Conservation (phyloP, 2,888 invertebrate species). For the Rhagonycha lutea region DNA sequence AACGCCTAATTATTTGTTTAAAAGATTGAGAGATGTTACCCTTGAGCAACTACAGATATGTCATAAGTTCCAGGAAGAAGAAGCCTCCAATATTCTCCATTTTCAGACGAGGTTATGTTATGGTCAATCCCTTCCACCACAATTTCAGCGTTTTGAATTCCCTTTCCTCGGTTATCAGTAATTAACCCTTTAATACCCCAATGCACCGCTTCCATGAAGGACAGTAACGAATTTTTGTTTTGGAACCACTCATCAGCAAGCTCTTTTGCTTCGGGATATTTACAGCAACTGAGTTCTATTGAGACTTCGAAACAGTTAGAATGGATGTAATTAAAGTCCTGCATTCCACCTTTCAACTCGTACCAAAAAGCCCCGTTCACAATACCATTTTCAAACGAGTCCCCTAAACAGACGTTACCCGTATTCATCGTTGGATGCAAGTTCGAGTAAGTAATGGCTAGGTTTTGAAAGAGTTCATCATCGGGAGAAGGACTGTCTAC, state of each 20-base stretch:
- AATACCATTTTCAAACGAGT: slow-evolving; percentile 77
- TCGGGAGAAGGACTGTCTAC: slow-evolving; percentile 81
- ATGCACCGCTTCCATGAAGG: slow-evolving; percentile 82
- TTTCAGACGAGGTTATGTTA: slow-evolving; percentile 73
- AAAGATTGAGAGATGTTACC: slow-evolving; percentile 58
- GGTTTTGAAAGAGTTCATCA: slow-evolving; percentile 75
- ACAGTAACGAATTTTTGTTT: slow-evolving; percentile 84
- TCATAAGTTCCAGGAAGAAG: slow-evolving; percentile 85
- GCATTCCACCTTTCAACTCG: slow-evolving; percentile 92
- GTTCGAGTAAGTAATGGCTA: slow-evolving; percentile 78
- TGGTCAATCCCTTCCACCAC: slow-evolving; percentile 79
- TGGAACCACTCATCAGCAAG: slow-evolving; percentile 80
- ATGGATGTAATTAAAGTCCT: slow-evolving; percentile 95
- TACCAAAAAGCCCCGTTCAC: slow-evolving; percentile 96
- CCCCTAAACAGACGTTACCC: slow-evolving; percentile 74
- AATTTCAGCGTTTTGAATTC: slow-evolving; percentile 76
- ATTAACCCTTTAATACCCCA: slow-evolving; percentile 74
- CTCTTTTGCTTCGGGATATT: slow-evolving; percentile 76
- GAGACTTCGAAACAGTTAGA: slow-evolving; percentile 97
- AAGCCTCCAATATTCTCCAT: slow-evolving; percentile 94
- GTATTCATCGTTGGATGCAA: slow-evolving; percentile 75
- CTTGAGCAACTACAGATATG: slow-evolving; percentile 72
- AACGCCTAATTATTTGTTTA: background rate
- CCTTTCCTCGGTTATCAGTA: slow-evolving; percentile 57
- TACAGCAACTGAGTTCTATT: slow-evolving; percentile 94